Conservation (phyloP, 2,888 invertebrate genomes). For the Neocrepidodera transversa region DNA sequence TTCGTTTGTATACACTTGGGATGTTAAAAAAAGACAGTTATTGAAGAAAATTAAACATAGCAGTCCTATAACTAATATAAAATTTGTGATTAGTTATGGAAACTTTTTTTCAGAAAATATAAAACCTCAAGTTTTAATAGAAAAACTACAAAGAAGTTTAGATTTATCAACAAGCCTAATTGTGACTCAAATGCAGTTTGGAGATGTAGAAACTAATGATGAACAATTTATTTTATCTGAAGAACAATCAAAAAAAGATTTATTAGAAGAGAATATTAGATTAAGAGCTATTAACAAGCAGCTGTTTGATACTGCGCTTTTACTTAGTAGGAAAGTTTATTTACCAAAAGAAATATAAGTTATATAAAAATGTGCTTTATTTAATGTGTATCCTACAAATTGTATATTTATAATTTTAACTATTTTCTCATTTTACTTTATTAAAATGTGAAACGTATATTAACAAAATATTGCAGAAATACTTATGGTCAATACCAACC, state of each 20-base stretch:
- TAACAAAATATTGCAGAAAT: too few relatives aligned
- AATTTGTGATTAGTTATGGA: slow-evolving; percentile 67
- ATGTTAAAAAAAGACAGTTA: slow-evolving; percentile 78
- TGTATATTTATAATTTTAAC: too few relatives aligned
- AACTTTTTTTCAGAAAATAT: slow-evolving; percentile 69
- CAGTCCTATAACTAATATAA: slow-evolving; percentile 77
- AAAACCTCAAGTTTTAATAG: slow-evolving; percentile 65
- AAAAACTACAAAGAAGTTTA: slow-evolving; percentile 70
- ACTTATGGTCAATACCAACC: too few relatives aligned
- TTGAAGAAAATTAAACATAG: slow-evolving; percentile 74
- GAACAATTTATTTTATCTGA: slow-evolving; percentile 43
- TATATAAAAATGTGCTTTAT: too few relatives aligned
- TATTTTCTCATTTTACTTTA: too few relatives aligned
- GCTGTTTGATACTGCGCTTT: slow-evolving; percentile 61
- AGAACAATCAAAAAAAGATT: slow-evolving; percentile 37
- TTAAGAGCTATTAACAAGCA: slow-evolving; percentile 67
- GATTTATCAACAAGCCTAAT: slow-evolving; percentile 64
- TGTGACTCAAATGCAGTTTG: slow-evolving; percentile 61
- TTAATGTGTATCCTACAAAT: too few relatives aligned
- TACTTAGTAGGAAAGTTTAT: slow-evolving; percentile 38
- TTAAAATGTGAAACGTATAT: too few relatives aligned
- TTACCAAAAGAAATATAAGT: neutral
- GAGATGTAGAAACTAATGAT: slow-evolving; percentile 48
- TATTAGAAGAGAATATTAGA: slow-evolving; percentile 64
- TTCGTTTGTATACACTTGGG: slow-evolving; percentile 80